phyloP scores from a whole-genome alignment of 2,797 vertebrate genomes.

The Rhabdophis nuchalis region DNA sequence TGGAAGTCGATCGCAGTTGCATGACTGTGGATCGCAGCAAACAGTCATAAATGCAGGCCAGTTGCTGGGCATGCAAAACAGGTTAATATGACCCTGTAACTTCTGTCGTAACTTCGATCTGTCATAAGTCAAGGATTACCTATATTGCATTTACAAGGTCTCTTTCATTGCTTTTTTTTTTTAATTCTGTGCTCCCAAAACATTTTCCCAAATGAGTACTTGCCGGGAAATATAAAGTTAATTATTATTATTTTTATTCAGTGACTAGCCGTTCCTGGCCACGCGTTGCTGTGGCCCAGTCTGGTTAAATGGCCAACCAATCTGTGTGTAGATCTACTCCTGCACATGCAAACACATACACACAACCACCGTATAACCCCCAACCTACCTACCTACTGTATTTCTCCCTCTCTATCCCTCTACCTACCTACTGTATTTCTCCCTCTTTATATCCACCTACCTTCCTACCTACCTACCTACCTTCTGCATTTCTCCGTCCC shows the following conservation, averaged over 20 bases:
- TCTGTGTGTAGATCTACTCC: no score
- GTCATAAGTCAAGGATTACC: background rate
- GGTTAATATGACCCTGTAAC: background rate
- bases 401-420: no score
- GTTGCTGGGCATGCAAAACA: background rate
- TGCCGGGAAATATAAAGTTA: constrained; percentile 17
- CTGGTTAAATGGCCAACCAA: no score
- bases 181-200: constrained; percentile 12
- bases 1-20: background rate
- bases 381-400: no score
- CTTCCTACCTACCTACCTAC: no score
- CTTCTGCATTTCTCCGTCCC: no score
- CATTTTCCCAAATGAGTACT: constrained; percentile 3
- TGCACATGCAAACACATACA: no score
- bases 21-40: background rate
- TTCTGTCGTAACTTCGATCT: background rate
- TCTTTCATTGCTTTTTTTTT: background rate
- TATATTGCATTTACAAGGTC: background rate
- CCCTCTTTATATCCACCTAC: no score
- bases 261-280: no score
- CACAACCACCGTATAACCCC: no score
- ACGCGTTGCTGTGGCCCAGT: no score
- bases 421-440: no score
- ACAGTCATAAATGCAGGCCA: background rate
- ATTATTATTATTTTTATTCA: constrained; percentile 35